Evolutionary conservation across 2,797 vertebrate genomes (phyloP).

Genomic region (Loris lydekkerianus): DNA sequence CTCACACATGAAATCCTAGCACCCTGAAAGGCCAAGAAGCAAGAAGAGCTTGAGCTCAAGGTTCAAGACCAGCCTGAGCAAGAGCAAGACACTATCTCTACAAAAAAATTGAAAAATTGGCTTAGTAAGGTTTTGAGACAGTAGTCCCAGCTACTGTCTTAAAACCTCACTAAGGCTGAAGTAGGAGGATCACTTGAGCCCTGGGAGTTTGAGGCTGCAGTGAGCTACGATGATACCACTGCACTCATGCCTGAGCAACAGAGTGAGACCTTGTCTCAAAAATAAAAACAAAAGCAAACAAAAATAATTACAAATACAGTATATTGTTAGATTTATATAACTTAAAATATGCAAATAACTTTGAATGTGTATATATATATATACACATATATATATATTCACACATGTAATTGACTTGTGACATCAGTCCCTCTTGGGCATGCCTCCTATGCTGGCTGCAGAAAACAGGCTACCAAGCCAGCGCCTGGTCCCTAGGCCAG

Average conservation of each 20-base stretch:
- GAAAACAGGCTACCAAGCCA: neutral
- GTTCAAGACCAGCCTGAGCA: neutral
- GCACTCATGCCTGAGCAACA: neutral
- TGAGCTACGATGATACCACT: neutral
- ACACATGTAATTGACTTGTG: neutral
- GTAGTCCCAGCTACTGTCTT: neutral
- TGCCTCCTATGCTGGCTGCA: neutral
- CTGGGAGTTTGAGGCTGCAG: neutral
- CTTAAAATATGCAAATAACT: neutral
- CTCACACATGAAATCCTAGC: neutral
- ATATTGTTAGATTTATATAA: neutral
- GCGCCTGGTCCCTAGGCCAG: neutral
- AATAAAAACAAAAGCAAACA: neutral
- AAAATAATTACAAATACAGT: constrained; percentile 22
- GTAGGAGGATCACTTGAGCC: neutral
- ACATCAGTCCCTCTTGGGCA: neutral
- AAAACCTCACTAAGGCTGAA: neutral
- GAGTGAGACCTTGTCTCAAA: neutral
- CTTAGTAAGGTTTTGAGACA: neutral
- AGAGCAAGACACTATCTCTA: neutral
- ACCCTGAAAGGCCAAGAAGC: neutral
- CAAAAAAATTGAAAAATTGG: neutral
- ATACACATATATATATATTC: too few relatives aligned
- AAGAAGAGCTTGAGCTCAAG: neutral
- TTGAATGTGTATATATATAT: neutral